Conservation (phyloP, 2,888 invertebrate genomes). For the Stegana nigrithorax region DNA sequence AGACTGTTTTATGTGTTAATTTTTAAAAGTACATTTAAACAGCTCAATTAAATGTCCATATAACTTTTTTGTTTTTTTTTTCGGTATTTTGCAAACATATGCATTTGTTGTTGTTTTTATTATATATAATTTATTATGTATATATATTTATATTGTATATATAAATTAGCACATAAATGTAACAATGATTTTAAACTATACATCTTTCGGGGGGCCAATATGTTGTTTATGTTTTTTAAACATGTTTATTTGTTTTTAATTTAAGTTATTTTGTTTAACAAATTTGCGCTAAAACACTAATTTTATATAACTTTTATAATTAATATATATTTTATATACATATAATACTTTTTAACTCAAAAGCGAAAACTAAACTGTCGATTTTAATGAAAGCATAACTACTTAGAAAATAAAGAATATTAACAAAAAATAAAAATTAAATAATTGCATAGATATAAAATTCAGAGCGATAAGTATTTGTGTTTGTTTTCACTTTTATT, state of each 20-base stretch:
- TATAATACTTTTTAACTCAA: conserved; percentile 22
- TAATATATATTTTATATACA: conserved; percentile 38
- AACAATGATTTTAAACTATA: conserved; percentile 50
- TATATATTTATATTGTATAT: conserved; percentile 26
- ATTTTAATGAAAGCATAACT: too few relatives aligned
- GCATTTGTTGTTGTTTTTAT: too few relatives aligned
- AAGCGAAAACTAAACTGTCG: conserved; percentile 31
- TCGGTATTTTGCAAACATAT: too few relatives aligned
- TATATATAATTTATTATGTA: too few relatives aligned
- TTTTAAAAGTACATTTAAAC: conserved; percentile 37
- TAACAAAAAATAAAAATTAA: neutral
- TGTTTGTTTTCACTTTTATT: conserved; percentile 19
- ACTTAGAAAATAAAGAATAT: neutral
- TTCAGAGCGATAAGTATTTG: neutral
- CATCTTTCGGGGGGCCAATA: conserved; percentile 52
- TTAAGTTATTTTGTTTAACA: conserved; percentile 29
- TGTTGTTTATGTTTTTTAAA: conserved; percentile 47
- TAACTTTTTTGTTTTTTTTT: neutral
- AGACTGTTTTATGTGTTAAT: too few relatives aligned
- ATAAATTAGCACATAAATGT: conserved; percentile 50
- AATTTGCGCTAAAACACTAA: conserved; percentile 41
- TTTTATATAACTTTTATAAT: conserved; percentile 27
- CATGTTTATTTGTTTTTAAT: conserved; percentile 3
- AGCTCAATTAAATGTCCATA: conserved; percentile 38
- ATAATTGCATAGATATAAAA: neutral